Percentiles rank a stretch among this genome's conserved stretches.
Evolutionary conservation across 2,797 vertebrate genomes (phyloP).

Genomic region (Toxotes lorentzi): DNA sequence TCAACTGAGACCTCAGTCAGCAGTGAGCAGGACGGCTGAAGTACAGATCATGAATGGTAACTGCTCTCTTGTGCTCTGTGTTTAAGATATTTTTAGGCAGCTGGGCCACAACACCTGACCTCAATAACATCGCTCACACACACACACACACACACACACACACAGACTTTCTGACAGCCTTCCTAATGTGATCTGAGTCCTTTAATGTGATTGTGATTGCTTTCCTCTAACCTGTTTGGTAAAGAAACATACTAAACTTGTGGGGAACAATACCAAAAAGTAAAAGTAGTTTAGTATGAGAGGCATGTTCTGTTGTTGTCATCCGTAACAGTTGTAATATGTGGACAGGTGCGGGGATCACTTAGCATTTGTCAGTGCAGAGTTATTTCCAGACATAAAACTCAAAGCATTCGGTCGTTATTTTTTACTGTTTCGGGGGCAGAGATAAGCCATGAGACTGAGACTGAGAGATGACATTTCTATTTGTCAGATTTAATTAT

Average conservation of each 20-base stretch:
- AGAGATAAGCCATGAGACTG: neutral
- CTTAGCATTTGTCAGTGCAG: slow-evolving; percentile 17
- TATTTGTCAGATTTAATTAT: slow-evolving; percentile 6
- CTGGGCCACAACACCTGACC: slow-evolving; percentile 70
- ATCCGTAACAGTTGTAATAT: slow-evolving; percentile 39
- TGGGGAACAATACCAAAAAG: slow-evolving; percentile 14
- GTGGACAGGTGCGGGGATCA: slow-evolving; percentile 50
- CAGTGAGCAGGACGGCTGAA: slow-evolving; percentile 26
- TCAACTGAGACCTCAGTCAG: slow-evolving; percentile 13
- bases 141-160: slow-evolving; percentile 9
- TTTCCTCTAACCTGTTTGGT: slow-evolving; percentile 22
- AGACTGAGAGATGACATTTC: slow-evolving; percentile 13
- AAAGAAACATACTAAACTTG: slow-evolving; percentile 20
- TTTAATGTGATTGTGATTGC: slow-evolving; percentile 59
- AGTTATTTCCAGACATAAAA: slow-evolving; percentile 60
- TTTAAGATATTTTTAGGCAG: slow-evolving; percentile 84
- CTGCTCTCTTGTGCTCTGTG: slow-evolving; percentile 62
- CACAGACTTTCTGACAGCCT: slow-evolving; percentile 14
- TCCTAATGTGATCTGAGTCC: slow-evolving; percentile 53
- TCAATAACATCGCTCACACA: slow-evolving; percentile 51
- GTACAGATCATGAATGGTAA: slow-evolving; percentile 57
- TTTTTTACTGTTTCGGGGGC: neutral
- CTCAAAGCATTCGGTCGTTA: slow-evolving; percentile 11
- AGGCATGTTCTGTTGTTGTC: slow-evolving; percentile 13
- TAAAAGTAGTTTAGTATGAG: neutral